Evolutionary conservation across 2,113 vertebrate species (phyloP).

Genomic region (Scolopax mira): DNA sequence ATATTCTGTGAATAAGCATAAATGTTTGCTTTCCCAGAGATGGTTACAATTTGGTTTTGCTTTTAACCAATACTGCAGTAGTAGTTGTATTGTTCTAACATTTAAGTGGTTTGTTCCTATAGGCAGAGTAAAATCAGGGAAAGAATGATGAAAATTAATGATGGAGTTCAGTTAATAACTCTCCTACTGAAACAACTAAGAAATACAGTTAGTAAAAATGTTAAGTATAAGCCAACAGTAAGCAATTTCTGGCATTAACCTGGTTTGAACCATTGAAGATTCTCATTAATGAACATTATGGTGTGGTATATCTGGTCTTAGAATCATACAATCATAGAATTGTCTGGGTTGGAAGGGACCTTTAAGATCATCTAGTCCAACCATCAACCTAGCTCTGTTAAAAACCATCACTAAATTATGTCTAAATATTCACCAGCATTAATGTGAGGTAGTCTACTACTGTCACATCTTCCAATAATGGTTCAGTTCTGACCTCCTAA

Average conservation of each 20-base stretch:
- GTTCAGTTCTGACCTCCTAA: neutral
- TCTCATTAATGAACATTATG: neutral
- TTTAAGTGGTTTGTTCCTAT: neutral
- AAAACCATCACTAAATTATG: no score
- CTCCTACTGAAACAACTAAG: neutral
- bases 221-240: neutral
- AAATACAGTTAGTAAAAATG: neutral
- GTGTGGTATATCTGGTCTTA: neutral
- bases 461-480: neutral
- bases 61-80: neutral
- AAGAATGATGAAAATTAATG: neutral
- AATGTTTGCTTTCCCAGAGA: neutral
- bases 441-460: neutral
- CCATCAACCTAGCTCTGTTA: no score
- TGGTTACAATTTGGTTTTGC: neutral
- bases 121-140: neutral
- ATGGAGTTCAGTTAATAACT: neutral
- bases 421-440: neutral
- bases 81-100: neutral
- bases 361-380: no score
- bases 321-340: no score
- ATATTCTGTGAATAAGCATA: neutral
- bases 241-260: neutral
- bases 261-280: neutral
- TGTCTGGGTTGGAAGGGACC: no score